Conservation (phyloP, 2,113 vertebrate genomes). For the Haplotaxodon microlepis region DNA sequence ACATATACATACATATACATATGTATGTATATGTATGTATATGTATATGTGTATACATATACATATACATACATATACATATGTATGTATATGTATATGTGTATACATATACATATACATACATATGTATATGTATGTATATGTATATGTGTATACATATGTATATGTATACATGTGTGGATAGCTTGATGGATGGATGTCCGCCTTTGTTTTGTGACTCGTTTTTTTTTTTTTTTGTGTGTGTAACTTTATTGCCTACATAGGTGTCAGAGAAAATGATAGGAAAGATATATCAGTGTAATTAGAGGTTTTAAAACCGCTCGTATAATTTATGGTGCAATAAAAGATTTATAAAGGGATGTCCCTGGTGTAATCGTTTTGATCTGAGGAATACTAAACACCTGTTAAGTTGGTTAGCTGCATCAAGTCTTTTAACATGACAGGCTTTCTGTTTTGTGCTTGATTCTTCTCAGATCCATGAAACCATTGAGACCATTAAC, state of each 20-base stretch:
- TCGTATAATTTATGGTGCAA: background rate
- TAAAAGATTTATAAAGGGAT: background rate
- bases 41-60: background rate
- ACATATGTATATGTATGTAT: background rate
- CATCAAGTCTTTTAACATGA: background rate
- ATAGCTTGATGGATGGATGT: background rate
- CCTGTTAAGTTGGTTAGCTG: background rate
- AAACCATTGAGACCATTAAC: conserved; percentile 99
- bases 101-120: no score
- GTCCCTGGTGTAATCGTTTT: background rate
- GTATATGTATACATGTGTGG: background rate
- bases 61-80: no score
- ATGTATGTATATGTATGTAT: background rate
- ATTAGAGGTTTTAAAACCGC: background rate
- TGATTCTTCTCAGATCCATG: conserved; percentile 82
- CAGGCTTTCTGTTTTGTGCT: background rate
- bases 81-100: background rate
- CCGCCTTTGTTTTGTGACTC: background rate
- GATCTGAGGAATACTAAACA: background rate
- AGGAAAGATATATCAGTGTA: background rate
- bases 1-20: no score
- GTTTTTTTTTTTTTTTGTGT: background rate
- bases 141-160: background rate
- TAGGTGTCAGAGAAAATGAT: background rate
- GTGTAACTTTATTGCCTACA: background rate